Base-by-base conservation (phyloP, 30 jellyfish, hydroid and myxozoan species). In the Mastigias papua region DNA sequence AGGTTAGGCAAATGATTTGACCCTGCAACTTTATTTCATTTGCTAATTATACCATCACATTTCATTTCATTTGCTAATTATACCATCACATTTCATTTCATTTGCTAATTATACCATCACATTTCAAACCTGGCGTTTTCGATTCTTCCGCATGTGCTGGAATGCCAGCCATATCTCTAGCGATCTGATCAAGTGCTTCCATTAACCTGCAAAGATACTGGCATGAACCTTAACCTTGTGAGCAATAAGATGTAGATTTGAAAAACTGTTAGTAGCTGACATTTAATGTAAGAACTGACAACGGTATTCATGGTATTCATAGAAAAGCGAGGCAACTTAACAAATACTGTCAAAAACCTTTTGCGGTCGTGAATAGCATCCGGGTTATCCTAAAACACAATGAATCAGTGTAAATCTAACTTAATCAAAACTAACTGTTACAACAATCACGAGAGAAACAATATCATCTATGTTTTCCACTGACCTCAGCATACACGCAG, bases 111-210 rank as follows among this genome's bases (percentile, higher is more conserved):
- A 46, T 6, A 46, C 16, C 60, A 51, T 51, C 25, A 51, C 5
- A 1, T 51, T 51, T 23, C 17, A 11, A 6, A 82, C 84, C 92
- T 48, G 92, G 76, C 7, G 85, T 34, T 69, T 69, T 82, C 60
- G 49, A 29, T n/a, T 57, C 79, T 25, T 78, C 88, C 0, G 25
- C 66, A 48, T 25, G 74, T 27, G 73, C 86, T 49, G 19, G 25
- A 17, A 82, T 49, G 10, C 85, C 92, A 62, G 73, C 76, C 7
- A 21, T 20, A 13, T 75, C 94, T 63, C 89, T 75, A 23, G 89
- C 88, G 7, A 86, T 17, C 54, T 49, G 30, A 62, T 73, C 94
- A 34, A 75, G 32, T 13, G 63, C 66, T 0, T 86, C 89, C 22
- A 10, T 31, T 25, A 75, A 34, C 22, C 89, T 75, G 4, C 32